These are phyloP conservation scores for Argyrosomus regius DNA, from an alignment of 2,797 vertebrate species.

Conservation along the genomic window DNA sequence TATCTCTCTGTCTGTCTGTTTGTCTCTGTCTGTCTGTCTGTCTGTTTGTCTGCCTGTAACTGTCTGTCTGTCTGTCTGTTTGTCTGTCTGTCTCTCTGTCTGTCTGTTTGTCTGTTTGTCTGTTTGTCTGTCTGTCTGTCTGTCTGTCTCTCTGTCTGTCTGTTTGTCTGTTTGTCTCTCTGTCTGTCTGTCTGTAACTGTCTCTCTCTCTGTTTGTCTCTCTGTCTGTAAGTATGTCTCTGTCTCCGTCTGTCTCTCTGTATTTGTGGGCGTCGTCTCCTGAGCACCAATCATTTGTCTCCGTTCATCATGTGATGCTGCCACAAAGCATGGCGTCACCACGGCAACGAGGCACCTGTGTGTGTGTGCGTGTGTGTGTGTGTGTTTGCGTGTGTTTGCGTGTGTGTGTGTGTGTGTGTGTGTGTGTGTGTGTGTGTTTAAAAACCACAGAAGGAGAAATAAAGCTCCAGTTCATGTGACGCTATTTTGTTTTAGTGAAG, in stretches of 20 bases:
- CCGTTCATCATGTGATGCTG: constrained; percentile 62
- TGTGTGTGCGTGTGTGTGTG: constrained; percentile 6
- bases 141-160: neutral
- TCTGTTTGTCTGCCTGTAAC: neutral
- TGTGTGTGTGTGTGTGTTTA: constrained; percentile 10
- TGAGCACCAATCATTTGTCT: constrained; percentile 70
- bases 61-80: constrained; percentile 23
- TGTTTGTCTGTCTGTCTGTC: neutral
- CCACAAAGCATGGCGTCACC: constrained; percentile 65
- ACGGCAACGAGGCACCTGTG: constrained; percentile 69
- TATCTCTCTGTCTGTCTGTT: neutral
- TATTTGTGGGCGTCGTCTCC: constrained; percentile 42
- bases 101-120: too few relatives aligned
- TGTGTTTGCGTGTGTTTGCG: too few relatives aligned
- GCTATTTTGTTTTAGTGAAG: too few relatives aligned
- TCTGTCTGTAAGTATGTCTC: neutral
- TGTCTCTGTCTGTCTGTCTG: neutral
- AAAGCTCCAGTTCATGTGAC: too few relatives aligned
- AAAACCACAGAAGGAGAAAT: too few relatives aligned
- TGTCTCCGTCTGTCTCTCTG: constrained; percentile 18
- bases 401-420: constrained; percentile 30
- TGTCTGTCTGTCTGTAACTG: constrained; percentile 2
- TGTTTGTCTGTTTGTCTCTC: constrained; percentile 1
- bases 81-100: constrained; percentile 13
- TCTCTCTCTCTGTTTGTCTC: neutral